A percentile compares a stretch with the other conserved stretches of the same genome.
phyloP scores from a whole-genome alignment of 2,888 invertebrate species.

The Cerceris ruficornis region DNA sequence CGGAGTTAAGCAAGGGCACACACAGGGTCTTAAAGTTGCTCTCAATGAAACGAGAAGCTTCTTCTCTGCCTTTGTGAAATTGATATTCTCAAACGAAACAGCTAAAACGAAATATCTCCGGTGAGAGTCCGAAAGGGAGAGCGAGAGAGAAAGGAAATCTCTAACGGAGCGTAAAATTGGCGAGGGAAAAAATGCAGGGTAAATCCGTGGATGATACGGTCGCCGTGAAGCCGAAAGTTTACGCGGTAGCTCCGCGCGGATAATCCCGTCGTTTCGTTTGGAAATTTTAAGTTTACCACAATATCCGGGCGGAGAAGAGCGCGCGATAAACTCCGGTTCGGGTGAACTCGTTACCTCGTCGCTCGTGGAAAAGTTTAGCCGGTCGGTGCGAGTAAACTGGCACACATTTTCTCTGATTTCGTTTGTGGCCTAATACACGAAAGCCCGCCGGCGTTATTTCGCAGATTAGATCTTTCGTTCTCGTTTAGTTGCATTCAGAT shows the following conservation, averaged over 20 bases:
- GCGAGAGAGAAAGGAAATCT: no score
- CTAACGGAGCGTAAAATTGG: no score
- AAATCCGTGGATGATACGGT: no score
- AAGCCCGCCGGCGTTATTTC: slow-evolving; percentile 8
- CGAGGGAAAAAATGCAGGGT: no score
- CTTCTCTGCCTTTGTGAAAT: no score
- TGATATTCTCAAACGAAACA: no score
- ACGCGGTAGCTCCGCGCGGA: not conserved
- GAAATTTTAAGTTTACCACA: not conserved
- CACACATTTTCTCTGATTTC: slow-evolving; percentile 7
- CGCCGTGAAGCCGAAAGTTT: no score
- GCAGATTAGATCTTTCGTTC: slow-evolving; percentile 14
- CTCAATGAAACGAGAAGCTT: no score
- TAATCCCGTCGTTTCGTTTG: not conserved
- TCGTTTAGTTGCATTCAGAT: not conserved
- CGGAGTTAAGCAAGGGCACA: no score
- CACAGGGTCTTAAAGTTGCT: no score
- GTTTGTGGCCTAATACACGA: not conserved
- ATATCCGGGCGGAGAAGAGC: not conserved
- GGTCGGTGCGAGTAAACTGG: not conserved
- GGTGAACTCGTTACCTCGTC: slow-evolving; percentile 8
- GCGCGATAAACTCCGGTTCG: slow-evolving; percentile 16
- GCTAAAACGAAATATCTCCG: no score
- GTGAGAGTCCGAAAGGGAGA: no score
- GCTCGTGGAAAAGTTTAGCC: not conserved